phyloP scores from a whole-genome alignment of 2,797 vertebrate species.

The Diplodus puntazzo region DNA sequence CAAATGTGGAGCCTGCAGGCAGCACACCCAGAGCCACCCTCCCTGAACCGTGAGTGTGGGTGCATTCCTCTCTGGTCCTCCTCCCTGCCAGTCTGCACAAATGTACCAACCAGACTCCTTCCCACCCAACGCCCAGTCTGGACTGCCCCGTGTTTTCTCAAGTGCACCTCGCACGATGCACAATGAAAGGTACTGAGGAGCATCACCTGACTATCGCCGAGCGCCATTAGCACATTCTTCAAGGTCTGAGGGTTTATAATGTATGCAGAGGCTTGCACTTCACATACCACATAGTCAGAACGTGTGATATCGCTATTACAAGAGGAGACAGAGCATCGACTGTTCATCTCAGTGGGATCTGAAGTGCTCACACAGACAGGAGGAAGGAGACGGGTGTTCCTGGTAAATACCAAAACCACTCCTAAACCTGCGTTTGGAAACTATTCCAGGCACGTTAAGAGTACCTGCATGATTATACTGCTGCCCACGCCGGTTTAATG shows the following conservation, averaged over 20 bases:
- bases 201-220: slow-evolving; percentile 28
- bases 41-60: slow-evolving; percentile 36
- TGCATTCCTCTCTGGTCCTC: slow-evolving; percentile 51
- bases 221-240: slow-evolving; percentile 31
- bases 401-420: slow-evolving; percentile 54
- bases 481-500: slow-evolving; percentile 36
- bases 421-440: slow-evolving; percentile 56
- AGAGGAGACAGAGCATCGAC: not conserved
- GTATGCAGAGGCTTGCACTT: slow-evolving; percentile 11
- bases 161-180: not conserved
- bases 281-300: slow-evolving; percentile 33
- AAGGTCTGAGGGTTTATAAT: slow-evolving; percentile 20
- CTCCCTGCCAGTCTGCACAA: slow-evolving; percentile 40
- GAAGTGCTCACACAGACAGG: slow-evolving; percentile 10
- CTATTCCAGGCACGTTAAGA: slow-evolving; percentile 57
- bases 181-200: not conserved
- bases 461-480: slow-evolving; percentile 64
- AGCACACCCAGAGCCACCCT: slow-evolving; percentile 20
- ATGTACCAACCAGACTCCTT: slow-evolving; percentile 40
- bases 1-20: slow-evolving; percentile 18
- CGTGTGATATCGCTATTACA: slow-evolving; percentile 24
- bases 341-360: slow-evolving; percentile 5
- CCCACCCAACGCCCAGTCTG: slow-evolving; percentile 38
- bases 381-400: slow-evolving; percentile 45
- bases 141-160: slow-evolving; percentile 14